phyloP scores from a whole-genome alignment of 2,797 vertebrate genomes.

The Pseudocheirus occidentalis region DNA sequence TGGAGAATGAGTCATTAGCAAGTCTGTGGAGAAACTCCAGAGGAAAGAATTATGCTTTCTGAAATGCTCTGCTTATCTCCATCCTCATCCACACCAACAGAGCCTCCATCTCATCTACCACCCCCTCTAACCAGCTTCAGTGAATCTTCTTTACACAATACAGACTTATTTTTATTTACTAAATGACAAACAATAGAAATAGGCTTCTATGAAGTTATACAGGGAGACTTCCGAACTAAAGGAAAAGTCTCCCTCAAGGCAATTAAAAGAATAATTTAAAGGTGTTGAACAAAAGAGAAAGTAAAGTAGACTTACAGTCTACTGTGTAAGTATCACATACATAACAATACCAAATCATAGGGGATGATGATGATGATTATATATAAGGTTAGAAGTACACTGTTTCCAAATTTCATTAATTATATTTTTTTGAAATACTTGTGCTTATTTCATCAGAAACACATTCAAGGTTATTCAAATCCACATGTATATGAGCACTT shows the following conservation, averaged over 20 bases:
- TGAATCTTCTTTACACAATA: not conserved
- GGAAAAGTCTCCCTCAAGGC: not conserved
- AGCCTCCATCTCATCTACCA: not conserved
- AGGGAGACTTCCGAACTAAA: not conserved
- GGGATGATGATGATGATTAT: not conserved
- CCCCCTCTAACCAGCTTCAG: not conserved
- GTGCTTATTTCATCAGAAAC: not conserved
- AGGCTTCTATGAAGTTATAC: not conserved
- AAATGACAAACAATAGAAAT: not conserved
- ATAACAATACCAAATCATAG: not conserved
- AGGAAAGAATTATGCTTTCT: not conserved
- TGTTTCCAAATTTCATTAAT: not conserved
- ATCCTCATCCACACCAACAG: not conserved
- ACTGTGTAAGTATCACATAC: not conserved
- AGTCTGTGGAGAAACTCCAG: not conserved
- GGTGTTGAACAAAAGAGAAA: not conserved
- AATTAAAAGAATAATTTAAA: not conserved
- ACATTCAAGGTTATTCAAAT: not conserved
- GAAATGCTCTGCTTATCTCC: not conserved
- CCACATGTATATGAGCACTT: not conserved
- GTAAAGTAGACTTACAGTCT: not conserved
- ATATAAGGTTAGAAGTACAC: not conserved
- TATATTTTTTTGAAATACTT: not conserved
- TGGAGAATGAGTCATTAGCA: not conserved
- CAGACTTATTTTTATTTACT: not conserved